phyloP scores from a whole-genome alignment of 2,797 vertebrate species.

The Danio choprae region DNA sequence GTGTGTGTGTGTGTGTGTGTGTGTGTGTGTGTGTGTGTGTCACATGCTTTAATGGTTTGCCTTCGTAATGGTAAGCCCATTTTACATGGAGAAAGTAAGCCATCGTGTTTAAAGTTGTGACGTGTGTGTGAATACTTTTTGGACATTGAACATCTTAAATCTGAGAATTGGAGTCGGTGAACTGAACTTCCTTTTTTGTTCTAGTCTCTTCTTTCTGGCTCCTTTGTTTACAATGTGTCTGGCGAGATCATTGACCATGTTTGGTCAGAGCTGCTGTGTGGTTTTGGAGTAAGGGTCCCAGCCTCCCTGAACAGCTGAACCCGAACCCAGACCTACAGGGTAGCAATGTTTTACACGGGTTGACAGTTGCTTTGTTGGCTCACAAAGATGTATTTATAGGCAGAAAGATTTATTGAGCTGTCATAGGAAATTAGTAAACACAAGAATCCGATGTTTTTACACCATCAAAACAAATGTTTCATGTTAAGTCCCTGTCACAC shows the following conservation, averaged over 20 bases:
- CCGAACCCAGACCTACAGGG: conserved; percentile 66
- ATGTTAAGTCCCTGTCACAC: too few relatives aligned
- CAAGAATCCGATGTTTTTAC: too few relatives aligned
- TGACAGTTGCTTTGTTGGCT: conserved; percentile 37
- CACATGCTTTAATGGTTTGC: too few relatives aligned
- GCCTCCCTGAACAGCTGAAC: conserved; percentile 67
- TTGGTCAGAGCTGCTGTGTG: conserved; percentile 77
- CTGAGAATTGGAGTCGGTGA: conserved; percentile 21
- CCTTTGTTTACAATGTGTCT: conserved; percentile 76
- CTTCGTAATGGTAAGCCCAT: too few relatives aligned
- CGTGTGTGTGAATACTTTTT: neutral
- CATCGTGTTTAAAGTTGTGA: too few relatives aligned
- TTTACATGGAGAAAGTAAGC: too few relatives aligned
- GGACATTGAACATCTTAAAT: neutral
- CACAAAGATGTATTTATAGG: neutral
- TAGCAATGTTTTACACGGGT: conserved; percentile 49
- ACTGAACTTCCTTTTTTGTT: conserved; percentile 36
- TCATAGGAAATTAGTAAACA: neutral
- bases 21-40: too few relatives aligned
- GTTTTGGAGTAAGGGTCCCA: conserved; percentile 67
- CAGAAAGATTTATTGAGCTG: neutral
- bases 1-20: neutral
- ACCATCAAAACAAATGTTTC: too few relatives aligned
- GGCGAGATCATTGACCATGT: conserved; percentile 78
- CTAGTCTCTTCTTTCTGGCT: neutral